Base-by-base conservation (phyloP, 2,113 vertebrate genomes). In the Cryptotis parvus region DNA sequence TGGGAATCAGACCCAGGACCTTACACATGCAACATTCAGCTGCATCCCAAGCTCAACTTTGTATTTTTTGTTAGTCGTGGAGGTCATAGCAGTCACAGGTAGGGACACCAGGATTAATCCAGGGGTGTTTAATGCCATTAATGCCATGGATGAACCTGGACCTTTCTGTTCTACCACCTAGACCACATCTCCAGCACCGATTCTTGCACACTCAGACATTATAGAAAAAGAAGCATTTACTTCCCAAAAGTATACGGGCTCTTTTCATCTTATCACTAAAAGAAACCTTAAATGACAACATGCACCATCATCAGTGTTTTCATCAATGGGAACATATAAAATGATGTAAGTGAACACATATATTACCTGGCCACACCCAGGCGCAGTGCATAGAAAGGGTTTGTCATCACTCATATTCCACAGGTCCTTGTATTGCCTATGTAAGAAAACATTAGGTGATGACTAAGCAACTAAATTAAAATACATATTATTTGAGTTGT, bases 331-430 rank as follows among this genome's bases (percentile, higher is more conserved):
- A 91, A 85, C 24, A 82, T 10, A 95, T 4, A 92, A 92, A 93
- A 94, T 69, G 80, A 85, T 76, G 90, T 89, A 66, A 93, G 83
- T 58, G 81, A 93, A 96, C 63, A 76, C 84, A 69, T 91, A 6
- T 75, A 96, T 97, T 98, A 99, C 99, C 99, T 99, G 99, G 98
- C 99, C 99, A 98, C 99, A 99, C 93, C 99, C 99, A 98, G 99
- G 99, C 98, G 99, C 99, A 98, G 99, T 99, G 91, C 99, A 99
- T 98, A 99, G 98, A 97, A 99, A 99, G 89, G 99, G 99, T 98
- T 99, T 99, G 96, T 99, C 99, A 99, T 99, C 99, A 99, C 99
- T 99, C 99, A 99, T 99, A 99, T 99, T 99, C 99, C 98, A 98
- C 97, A 97, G 98, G 98, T 99, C 98, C 98, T 98, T 98, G 98